Percentiles rank a stretch among this genome's conserved stretches.
phyloP scores from a whole-genome alignment of 1,140 invertebrate genomes.

The Drosophila micromelanica region DNA sequence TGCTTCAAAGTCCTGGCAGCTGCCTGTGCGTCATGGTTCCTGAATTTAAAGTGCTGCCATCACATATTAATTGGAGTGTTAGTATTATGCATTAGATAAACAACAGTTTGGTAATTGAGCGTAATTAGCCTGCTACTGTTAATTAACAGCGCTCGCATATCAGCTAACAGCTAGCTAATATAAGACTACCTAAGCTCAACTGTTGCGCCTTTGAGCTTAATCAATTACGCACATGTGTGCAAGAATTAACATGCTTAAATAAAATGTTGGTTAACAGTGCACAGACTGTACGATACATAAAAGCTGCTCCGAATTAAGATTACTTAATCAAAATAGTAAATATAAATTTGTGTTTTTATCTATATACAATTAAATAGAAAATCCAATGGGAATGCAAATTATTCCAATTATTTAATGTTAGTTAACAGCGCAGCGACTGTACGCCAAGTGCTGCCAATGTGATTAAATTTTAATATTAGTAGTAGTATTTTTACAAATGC shows the following conservation, averaged over 20 bases:
- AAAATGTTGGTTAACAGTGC: constrained; percentile 2
- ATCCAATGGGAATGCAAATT: too few relatives aligned
- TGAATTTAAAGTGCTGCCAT: constrained; percentile 26
- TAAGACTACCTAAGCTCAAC: neutral
- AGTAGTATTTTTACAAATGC: too few relatives aligned
- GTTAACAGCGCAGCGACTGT: constrained; percentile 15
- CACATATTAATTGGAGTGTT: constrained; percentile 27
- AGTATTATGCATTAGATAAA: constrained; percentile 3
- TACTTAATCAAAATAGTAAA: too few relatives aligned
- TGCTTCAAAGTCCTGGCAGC: constrained; percentile 19
- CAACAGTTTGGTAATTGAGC: constrained; percentile 7
- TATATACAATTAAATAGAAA: too few relatives aligned
- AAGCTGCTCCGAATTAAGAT: neutral
- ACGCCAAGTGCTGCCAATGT: neutral
- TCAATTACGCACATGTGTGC: too few relatives aligned
- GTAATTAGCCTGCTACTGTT: constrained; percentile 3
- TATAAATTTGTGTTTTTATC: too few relatives aligned
- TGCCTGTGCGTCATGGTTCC: constrained; percentile 49
- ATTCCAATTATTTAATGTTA: constrained; percentile 4
- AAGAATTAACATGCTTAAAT: neutral
- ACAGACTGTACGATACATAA: neutral
- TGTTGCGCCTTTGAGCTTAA: neutral
- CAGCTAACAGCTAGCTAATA: neutral
- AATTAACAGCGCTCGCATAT: constrained; percentile 8
- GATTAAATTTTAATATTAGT: too few relatives aligned